Percentiles rank a stretch among this genome's conserved stretches.
Evolutionary conservation across 2,113 vertebrate species (phyloP).

Genomic region (Trematomus loennbergii): DNA sequence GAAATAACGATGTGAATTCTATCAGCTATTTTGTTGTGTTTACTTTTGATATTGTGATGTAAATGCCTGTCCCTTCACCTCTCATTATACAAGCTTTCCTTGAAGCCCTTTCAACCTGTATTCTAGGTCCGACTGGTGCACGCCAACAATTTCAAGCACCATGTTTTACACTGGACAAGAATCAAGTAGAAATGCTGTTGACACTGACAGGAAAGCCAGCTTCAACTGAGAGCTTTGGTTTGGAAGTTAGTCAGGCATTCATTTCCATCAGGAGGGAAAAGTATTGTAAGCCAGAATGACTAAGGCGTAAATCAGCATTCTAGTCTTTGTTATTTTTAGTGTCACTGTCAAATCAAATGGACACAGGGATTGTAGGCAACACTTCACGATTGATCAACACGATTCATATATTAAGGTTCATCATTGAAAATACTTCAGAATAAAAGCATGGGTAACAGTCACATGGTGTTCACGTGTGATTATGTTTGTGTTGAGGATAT

Average conservation of each 20-base stretch:
- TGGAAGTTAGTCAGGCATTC: neutral
- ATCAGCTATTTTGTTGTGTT: constrained; percentile 39
- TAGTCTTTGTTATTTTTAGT: neutral
- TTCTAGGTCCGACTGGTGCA: neutral
- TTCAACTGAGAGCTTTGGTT: neutral
- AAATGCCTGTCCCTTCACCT: constrained; percentile 17
- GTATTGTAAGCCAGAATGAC: neutral
- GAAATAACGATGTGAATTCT: constrained; percentile 55
- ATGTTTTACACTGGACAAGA: constrained; percentile 7
- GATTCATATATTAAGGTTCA: neutral
- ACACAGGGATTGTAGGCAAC: neutral
- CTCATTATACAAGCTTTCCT: constrained; percentile 1
- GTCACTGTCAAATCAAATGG: constrained; percentile 3
- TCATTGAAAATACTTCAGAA: neutral
- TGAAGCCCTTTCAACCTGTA: constrained; percentile 8
- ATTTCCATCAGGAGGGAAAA: neutral
- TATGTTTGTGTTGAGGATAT: neutral
- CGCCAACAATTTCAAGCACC: neutral
- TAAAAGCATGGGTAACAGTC: neutral
- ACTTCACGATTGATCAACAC: neutral
- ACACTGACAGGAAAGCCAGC: neutral
- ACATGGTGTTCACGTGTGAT: constrained; percentile 10
- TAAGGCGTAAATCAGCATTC: neutral
- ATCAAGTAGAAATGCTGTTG: neutral
- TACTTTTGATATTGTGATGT: constrained; percentile 69